These are phyloP conservation scores for Takifugu bimaculatus DNA, from an alignment of 2,113 vertebrate species.

Conservation along the genomic window DNA sequence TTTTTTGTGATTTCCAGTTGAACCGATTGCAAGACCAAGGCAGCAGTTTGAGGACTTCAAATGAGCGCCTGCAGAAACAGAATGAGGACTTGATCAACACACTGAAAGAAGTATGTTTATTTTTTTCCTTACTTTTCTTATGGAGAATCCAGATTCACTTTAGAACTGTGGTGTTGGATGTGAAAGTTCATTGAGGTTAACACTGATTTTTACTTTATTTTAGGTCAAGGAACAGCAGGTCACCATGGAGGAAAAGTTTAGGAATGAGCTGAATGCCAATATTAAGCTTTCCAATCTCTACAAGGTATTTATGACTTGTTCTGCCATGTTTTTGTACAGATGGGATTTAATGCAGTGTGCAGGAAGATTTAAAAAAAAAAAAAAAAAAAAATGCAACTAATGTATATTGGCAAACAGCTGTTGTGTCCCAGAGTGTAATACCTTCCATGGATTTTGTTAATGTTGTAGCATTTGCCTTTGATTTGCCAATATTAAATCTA, in stretches of 20 bases:
- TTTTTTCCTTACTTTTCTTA: not conserved
- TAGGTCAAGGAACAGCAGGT: conserved; percentile 89
- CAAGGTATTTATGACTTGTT: conserved; percentile 77
- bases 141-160: not conserved
- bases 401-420: too few species aligned
- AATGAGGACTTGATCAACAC: conserved; percentile 86
- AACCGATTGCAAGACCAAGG: conserved; percentile 86
- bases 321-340: not conserved
- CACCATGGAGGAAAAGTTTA: conserved; percentile 87
- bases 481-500: conserved; percentile 6
- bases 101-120: conserved; percentile 84
- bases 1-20: conserved; percentile 69
- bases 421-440: not conserved
- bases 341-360: not conserved
- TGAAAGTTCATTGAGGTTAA: not conserved
- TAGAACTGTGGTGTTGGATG: conserved; percentile 1
- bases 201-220: conserved; percentile 15
- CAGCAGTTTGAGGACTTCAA: conserved; percentile 82
- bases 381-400: too few species aligned
- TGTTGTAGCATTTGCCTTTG: not conserved
- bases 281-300: conserved; percentile 92
- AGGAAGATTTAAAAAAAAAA: too few species aligned
- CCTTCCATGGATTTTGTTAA: not conserved
- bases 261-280: conserved; percentile 91
- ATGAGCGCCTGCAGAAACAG: conserved; percentile 87